Percentiles rank a stretch among this genome's conserved stretches.
Conservation (phyloP, 2,888 invertebrate genomes). For the Cabera pusaria region DNA sequence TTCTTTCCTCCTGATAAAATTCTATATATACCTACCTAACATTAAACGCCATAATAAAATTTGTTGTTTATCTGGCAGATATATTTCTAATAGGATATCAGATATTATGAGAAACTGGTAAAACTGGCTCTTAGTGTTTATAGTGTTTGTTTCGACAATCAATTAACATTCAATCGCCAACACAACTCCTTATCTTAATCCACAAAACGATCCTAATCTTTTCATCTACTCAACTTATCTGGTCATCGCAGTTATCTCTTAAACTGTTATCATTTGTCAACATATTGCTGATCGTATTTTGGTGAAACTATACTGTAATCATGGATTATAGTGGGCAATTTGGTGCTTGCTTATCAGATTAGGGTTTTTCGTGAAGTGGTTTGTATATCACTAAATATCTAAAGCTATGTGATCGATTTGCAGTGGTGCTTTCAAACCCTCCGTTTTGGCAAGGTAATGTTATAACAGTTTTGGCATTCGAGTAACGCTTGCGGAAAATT, state of each 20-base stretch:
- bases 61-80: too few relatives aligned
- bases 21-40: too few relatives aligned
- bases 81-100: too few relatives aligned
- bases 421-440: conserved; percentile 23
- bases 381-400: conserved; percentile 34
- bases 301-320: conserved; percentile 49
- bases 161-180: too few relatives aligned
- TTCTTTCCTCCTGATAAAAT: too few relatives aligned
- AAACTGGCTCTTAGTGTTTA: too few relatives aligned
- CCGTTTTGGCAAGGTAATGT: neutral
- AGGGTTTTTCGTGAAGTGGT: conserved; percentile 39
- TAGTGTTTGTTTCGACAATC: too few relatives aligned
- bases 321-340: conserved; percentile 58
- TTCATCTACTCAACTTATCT: conserved; percentile 5
- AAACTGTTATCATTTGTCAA: conserved; percentile 29
- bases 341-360: conserved; percentile 67
- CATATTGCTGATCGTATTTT: conserved; percentile 35
- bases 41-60: too few relatives aligned
- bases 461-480: conserved; percentile 3
- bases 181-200: too few relatives aligned
- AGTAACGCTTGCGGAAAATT: conserved; percentile 15
- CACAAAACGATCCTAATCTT: too few relatives aligned
- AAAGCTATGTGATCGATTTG: conserved; percentile 57
- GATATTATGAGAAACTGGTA: too few relatives aligned
- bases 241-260: conserved; percentile 13